These are phyloP conservation scores for Parotia lawesii DNA, from an alignment of 2,113 vertebrate species.

Conservation along the genomic window DNA sequence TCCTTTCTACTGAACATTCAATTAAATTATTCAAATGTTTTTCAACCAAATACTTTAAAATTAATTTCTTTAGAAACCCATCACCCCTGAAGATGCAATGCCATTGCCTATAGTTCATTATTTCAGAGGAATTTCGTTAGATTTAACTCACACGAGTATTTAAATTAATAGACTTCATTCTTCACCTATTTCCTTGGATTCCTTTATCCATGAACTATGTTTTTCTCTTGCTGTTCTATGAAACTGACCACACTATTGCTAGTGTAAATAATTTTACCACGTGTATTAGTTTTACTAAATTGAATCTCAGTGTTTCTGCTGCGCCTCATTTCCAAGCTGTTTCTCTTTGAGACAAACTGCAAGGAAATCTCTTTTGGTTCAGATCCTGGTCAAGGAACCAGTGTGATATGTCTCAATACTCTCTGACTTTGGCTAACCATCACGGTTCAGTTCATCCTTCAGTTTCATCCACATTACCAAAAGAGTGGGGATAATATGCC, in stretches of 20 bases:
- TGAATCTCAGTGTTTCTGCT: not conserved
- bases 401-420: not conserved
- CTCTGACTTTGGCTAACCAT: not conserved
- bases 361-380: not conserved
- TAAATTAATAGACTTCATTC: not conserved
- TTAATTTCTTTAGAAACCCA: not conserved
- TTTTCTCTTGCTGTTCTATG: not conserved
- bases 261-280: not conserved
- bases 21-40: not conserved
- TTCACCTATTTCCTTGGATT: not conserved
- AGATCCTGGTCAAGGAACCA: not conserved
- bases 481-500: accelerated
- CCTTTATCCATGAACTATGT: not conserved
- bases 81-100: not conserved
- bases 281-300: not conserved
- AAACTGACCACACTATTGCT: not conserved
- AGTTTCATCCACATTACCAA: not conserved
- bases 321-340: not conserved
- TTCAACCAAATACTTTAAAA: not conserved
- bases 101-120: not conserved
- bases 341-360: not conserved
- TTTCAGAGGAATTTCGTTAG: not conserved
- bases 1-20: not conserved
- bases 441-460: not conserved
- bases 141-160: not conserved